Percentiles rank a stretch among this genome's conserved stretches.
Conservation (phyloP, 2,888 invertebrate genomes). For the Adineta ricciae region DNA sequence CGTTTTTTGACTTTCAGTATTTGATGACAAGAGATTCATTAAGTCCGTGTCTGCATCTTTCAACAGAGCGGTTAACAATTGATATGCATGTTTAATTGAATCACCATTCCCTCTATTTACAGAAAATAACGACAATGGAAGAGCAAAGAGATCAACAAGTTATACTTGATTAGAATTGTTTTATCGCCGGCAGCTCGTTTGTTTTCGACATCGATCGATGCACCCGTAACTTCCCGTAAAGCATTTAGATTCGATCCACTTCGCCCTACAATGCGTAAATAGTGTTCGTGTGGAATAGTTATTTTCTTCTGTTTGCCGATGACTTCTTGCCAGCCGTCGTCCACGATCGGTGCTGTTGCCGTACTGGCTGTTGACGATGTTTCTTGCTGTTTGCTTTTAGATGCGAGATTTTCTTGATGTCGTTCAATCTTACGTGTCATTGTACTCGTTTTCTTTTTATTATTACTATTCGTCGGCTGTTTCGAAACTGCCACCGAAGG, state of each 20-base stretch:
- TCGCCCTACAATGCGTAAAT: conserved; percentile 89
- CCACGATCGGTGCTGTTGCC: not conserved
- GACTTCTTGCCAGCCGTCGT: conserved; percentile 26
- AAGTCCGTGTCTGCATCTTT: not conserved
- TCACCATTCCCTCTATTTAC: not conserved
- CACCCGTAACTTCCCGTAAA: conserved; percentile 86
- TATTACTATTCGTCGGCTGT: not conserved
- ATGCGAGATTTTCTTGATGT: not conserved
- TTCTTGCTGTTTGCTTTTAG: not conserved
- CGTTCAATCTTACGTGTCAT: conserved; percentile 9
- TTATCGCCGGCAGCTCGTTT: conserved; percentile 55
- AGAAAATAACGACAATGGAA: too few species aligned
- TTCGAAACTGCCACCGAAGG: not conserved
- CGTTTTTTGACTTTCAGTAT: not conserved
- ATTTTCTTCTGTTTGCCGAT: conserved; percentile 64
- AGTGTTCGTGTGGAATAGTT: conserved; percentile 81
- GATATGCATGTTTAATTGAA: conserved; percentile 8
- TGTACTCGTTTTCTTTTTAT: not conserved
- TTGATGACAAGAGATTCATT: not conserved
- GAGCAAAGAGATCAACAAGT: too few species aligned
- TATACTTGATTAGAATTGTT: not conserved
- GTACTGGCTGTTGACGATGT: not conserved
- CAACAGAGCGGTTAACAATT: not conserved
- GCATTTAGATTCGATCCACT: conserved; percentile 96
- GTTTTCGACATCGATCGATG: conserved; percentile 95